Conservation (phyloP, 2,888 invertebrate genomes). For the Boloria selene region DNA sequence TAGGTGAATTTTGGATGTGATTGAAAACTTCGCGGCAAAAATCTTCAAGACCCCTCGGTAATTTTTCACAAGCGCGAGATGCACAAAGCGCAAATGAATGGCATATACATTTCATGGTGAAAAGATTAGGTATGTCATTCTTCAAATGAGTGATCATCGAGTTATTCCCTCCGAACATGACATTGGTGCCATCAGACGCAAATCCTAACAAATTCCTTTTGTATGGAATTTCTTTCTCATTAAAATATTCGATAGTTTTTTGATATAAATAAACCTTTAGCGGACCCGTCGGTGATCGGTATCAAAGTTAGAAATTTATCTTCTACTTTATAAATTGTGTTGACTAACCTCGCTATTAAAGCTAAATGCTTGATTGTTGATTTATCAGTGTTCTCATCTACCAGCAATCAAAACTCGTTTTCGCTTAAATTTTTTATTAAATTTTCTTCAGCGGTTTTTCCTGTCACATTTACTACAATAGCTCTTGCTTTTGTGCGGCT, state of each 20-base stretch:
- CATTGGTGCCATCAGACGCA: constrained; percentile 43
- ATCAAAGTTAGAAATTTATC: constrained; percentile 45
- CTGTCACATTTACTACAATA: constrained; percentile 34
- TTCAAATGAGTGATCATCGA: constrained; percentile 38
- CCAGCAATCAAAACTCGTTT: constrained; percentile 42
- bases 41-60: constrained; percentile 37
- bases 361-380: constrained; percentile 43
- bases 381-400: constrained; percentile 40
- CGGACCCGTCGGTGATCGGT: constrained; percentile 35
- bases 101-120: constrained; percentile 32
- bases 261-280: constrained; percentile 24
- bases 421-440: constrained; percentile 36
- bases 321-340: constrained; percentile 39
- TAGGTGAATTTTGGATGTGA: constrained; percentile 33
- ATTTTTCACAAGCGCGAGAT: constrained; percentile 27
- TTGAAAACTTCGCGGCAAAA: constrained; percentile 38
- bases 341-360: constrained; percentile 37
- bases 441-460: too few species aligned
- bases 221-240: constrained; percentile 18
- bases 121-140: constrained; percentile 35
- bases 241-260: constrained; percentile 38
- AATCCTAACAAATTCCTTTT: constrained; percentile 38
- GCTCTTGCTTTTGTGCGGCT: constrained; percentile 41
- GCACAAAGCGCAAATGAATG: constrained; percentile 15
- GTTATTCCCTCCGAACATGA: constrained; percentile 42